These are phyloP conservation scores for Neoaliturus tenellus DNA, from an alignment of 2,888 invertebrate genomes.

Conservation along the genomic window DNA sequence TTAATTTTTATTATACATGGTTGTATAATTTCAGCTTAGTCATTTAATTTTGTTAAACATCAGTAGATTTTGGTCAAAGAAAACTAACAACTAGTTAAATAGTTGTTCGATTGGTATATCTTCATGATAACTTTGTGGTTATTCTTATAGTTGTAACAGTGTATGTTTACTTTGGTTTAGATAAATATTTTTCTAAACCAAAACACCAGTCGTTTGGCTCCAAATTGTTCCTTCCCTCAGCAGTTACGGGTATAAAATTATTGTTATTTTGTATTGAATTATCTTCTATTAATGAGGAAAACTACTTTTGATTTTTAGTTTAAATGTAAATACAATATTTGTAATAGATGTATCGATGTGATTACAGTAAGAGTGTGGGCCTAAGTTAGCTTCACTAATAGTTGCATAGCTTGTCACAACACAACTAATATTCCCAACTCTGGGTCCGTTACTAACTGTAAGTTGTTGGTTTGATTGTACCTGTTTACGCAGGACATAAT, in stretches of 20 bases:
- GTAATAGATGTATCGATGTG: conserved; percentile 25
- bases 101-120: not conserved
- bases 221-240: conserved; percentile 8
- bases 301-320: not conserved
- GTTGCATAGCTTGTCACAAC: conserved; percentile 21
- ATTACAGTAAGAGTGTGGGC: conserved; percentile 22
- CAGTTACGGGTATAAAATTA: conserved; percentile 35
- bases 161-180: not conserved
- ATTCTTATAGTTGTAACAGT: not conserved
- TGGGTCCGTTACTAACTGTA: conserved; percentile 22
- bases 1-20: no score
- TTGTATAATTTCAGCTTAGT: not conserved
- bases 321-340: conserved; percentile 20
- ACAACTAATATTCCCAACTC: conserved; percentile 18
- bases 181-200: conserved; percentile 20
- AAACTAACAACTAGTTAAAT: no score
- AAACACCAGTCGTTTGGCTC: conserved; percentile 20
- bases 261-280: not conserved
- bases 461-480: conserved; percentile 45
- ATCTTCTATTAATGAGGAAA: not conserved
- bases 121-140: not conserved
- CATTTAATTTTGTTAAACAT: not conserved
- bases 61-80: no score
- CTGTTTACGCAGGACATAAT: conserved; percentile 48
- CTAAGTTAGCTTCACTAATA: conserved; percentile 43